Evolutionary conservation across 1,140 invertebrate species (phyloP), one percentile per base, ranked within the genome.

Genomic region (Zelostemma sp.): DNA sequence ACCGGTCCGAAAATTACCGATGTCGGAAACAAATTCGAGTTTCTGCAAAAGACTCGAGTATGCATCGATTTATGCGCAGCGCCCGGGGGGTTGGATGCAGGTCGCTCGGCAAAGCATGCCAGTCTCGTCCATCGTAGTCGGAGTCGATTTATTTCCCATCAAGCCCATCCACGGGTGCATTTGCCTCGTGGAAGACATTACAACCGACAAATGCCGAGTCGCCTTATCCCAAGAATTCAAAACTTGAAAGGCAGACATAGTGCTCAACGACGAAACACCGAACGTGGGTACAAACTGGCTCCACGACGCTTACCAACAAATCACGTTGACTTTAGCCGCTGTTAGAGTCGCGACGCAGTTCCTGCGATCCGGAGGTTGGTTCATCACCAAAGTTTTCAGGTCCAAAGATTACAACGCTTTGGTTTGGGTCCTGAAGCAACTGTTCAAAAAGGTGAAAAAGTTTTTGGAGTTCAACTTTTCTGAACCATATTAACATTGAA

Each of bases 81-180:
- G 5, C 98, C 98, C 5, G 98, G 98, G 82, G n/a, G 98, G 98
- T 76, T 99, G 98, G 98, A 96, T 99, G 90, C 98, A 99, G 88
- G 98, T 99, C n/a, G 97, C 97, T 35, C 92, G 94, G 77, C 92
- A 99, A 81, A 96, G 98, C 82, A 99, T 99, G 95, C 97, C 98
- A 0, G 90, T 99, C 0, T 98, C 97, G 0, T 97, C 96, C 79
- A 87, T 99, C 38, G 94, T 99, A 3, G 89, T 99, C 51, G 95
- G 96, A 64, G 92, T 99, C 17, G 98, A 99, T 90, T 89, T 99
- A 70, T 98, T 93, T 70, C 95, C 97, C 0, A 99, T 99, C 48
- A 96, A 95, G 79, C 89, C 94, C 1, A 92, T 99, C 55, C 90
- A 93, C 0, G 96, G 96, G 28, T 97, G 95, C 74, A 95, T 97